phyloP scores from a whole-genome alignment of 1,140 invertebrate genomes.

The Copidosoma floridanum region DNA sequence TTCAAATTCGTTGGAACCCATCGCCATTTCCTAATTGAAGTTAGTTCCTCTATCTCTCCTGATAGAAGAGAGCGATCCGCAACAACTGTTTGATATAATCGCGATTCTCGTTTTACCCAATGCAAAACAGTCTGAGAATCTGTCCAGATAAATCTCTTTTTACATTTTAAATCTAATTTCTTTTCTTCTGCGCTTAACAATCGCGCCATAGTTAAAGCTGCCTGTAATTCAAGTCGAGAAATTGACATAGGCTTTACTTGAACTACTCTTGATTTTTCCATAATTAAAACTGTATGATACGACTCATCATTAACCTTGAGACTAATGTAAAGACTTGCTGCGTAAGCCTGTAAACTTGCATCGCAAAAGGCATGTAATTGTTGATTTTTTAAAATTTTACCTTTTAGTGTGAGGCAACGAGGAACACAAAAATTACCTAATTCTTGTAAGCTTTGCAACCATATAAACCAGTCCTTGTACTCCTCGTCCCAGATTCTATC shows the following conservation, averaged over 20 bases:
- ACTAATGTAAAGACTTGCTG: background rate
- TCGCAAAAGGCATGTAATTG: background rate
- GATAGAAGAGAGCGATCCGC: slow-evolving; percentile 48
- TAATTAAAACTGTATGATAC: background rate
- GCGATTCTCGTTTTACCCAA: slow-evolving; percentile 33
- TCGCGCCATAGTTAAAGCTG: background rate
- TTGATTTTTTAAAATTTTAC: too few relatives aligned
- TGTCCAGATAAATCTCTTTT: slow-evolving; percentile 31
- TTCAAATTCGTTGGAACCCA: slow-evolving; percentile 49
- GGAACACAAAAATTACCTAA: background rate
- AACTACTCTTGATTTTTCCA: background rate
- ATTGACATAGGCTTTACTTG: background rate
- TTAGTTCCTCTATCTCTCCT: slow-evolving; percentile 36
- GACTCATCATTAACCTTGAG: background rate
- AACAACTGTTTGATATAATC: slow-evolving; percentile 26
- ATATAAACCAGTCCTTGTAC: background rate
- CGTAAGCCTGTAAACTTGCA: background rate
- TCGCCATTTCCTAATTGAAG: slow-evolving; percentile 41
- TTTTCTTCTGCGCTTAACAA: background rate
- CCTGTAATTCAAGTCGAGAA: background rate
- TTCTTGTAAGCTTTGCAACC: background rate
- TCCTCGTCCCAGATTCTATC: background rate
- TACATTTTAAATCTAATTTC: background rate
- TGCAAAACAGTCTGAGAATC: slow-evolving; percentile 40
- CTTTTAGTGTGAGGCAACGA: background rate